Evolutionary conservation across 2,888 invertebrate species (phyloP), one percentile per base, ranked within the genome.

Genomic region (Lycophotia porphyrea): DNA sequence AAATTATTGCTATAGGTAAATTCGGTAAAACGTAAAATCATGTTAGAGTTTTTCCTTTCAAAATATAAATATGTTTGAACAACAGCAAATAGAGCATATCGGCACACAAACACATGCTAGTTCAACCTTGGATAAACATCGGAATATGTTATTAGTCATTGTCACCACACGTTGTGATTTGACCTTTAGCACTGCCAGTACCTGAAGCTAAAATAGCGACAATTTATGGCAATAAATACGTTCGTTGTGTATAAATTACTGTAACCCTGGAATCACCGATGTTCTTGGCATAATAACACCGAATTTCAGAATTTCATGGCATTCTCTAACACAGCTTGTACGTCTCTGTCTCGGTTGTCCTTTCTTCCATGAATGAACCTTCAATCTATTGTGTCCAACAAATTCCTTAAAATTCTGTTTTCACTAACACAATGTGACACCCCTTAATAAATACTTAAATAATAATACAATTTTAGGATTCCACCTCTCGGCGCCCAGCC

Each of bases 91-190:
- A 58, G 13, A 24, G 39, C 67, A 47, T 31, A 27, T 68, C 55
- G n/a, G 21, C 65, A 67, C 24, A 42, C 24, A 24, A 11, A n/a
- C 36, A 21, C 49, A n/a, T 34, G 64, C 34, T 61, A 64, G 58
- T 44, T n/a, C 60, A 74, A 78, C 84, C 81, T 81, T 84, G 73
- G 60, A 47, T 31, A 47, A 27, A 47, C 66, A 76, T 74, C 61
- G 65, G 66, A 73, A 63, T 58, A 76, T 58, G 55, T 74, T 65
- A 71, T 82, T 75, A 71, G 73, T 84, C 82, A 82, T 74, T 82
- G 80, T 77, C 80, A 75, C 60, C 42, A 64, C 67, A 65, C 52
- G 66, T 27, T 21, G 60, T 49, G 80, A 61, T 65, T 61, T 70
- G 76, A 82, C 82, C 82, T 82, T 70, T 72, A 67, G 34, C 78